A percentile compares a stretch with the other conserved stretches of the same genome.
These are phyloP conservation scores for Trematomus loennbergii DNA, from an alignment of 2,113 vertebrate species.

Conservation along the genomic window DNA sequence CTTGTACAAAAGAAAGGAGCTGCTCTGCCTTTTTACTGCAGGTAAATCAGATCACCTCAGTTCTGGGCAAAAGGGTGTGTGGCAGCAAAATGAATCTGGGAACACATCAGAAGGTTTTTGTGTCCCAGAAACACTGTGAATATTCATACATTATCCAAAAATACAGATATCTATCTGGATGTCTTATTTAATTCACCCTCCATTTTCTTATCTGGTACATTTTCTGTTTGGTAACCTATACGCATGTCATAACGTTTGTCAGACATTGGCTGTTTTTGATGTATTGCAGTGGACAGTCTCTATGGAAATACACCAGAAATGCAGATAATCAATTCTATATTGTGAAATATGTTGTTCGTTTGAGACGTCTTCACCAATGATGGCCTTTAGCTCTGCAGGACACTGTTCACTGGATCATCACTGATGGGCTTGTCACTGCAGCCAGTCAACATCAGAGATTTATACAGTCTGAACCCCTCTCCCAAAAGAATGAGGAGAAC, in stretches of 20 bases:
- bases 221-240: constrained; percentile 11
- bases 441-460: constrained; percentile 76
- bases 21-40: constrained; percentile 47
- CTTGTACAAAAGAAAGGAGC: constrained; percentile 33
- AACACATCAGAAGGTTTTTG: constrained; percentile 30
- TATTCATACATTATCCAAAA: constrained; percentile 10
- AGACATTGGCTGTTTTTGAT: constrained; percentile 10
- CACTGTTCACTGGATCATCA: constrained; percentile 69
- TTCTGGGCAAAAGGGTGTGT: constrained; percentile 20
- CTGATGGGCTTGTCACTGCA: constrained; percentile 76
- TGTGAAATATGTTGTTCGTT: constrained; percentile 60
- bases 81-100: constrained; percentile 52
- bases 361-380: constrained; percentile 57
- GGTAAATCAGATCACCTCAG: constrained; percentile 49
- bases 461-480: constrained; percentile 64
- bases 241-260: constrained; percentile 2
- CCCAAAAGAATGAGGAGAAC: constrained; percentile 63
- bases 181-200: constrained; percentile 20
- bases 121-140: constrained; percentile 52
- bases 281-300: constrained; percentile 11
- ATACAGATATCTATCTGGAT: constrained; percentile 12
- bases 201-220: constrained; percentile 7
- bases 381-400: constrained; percentile 63
- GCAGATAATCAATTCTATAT: constrained; percentile 28
- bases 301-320: constrained; percentile 22